Conservation (phyloP, 2,113 vertebrate genomes). For the Tachycineta bicolor region DNA sequence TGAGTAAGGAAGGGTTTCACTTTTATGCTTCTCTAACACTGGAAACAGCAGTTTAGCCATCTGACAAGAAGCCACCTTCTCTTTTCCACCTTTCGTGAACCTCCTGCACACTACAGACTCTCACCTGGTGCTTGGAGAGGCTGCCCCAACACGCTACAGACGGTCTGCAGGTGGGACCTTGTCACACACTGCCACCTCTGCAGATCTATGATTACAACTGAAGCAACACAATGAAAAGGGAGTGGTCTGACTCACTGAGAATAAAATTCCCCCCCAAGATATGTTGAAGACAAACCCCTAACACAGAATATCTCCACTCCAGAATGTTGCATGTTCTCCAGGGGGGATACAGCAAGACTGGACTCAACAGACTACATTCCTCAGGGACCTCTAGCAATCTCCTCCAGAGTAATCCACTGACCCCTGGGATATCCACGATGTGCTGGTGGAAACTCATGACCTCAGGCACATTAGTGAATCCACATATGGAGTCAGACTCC, state of each 20-base stretch:
- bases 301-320: not conserved
- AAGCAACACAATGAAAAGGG: accelerated
- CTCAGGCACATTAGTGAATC: not conserved
- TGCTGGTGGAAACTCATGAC: not conserved
- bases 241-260: not conserved
- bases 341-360: not conserved
- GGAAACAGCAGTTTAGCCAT: not conserved
- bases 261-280: not conserved
- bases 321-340: accelerated
- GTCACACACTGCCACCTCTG: accelerated
- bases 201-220: not conserved
- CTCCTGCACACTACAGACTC: not conserved
- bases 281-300: accelerated
- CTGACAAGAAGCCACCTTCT: not conserved
- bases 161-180: not conserved
- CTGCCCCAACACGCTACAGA: not conserved
- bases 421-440: not conserved
- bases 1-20: not conserved
- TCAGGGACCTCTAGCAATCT: not conserved
- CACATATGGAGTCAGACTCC: not conserved
- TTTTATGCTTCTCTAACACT: not conserved
- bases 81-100: not conserved
- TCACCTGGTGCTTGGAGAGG: not conserved
- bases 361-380: not conserved
- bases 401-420: not conserved